Evolutionary conservation across 2,113 vertebrate species (phyloP).

Genomic region (Lycocorax pyrrhopterus): DNA sequence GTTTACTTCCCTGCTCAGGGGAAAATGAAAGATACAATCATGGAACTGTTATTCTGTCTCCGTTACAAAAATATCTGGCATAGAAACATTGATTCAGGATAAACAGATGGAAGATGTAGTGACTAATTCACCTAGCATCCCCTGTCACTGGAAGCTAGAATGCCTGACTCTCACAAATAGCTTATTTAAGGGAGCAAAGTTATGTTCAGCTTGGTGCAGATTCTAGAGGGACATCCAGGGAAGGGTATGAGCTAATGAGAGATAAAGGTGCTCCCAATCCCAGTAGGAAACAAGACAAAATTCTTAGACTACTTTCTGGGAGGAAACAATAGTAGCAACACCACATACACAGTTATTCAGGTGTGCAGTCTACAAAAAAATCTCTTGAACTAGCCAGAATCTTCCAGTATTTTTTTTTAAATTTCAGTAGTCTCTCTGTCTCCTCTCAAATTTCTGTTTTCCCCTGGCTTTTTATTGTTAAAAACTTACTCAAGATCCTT

Average conservation of each 20-base stretch:
- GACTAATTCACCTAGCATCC: conserved; percentile 30
- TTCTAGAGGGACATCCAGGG: not conserved
- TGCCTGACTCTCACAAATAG: not conserved
- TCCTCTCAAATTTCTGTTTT: not conserved
- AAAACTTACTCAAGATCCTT: not conserved
- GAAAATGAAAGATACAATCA: not conserved
- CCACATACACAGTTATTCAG: not conserved
- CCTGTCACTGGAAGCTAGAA: not conserved
- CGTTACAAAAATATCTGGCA: not conserved
- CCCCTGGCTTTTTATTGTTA: not conserved
- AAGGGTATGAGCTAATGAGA: not conserved
- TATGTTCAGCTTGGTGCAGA: not conserved
- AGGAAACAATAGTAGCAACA: not conserved
- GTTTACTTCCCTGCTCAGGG: not conserved
- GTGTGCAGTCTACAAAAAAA: not conserved
- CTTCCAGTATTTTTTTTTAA: not conserved
- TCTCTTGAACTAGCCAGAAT: not conserved
- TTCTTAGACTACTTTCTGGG: not conserved
- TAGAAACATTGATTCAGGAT: not conserved
- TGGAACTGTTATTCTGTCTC: not conserved
- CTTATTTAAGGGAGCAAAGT: not conserved
- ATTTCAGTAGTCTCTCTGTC: not conserved
- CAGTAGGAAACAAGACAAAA: not conserved
- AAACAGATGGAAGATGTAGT: not conserved
- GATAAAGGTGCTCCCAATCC: not conserved